Conservation (phyloP, 2,888 invertebrate genomes). For the Tyria jacobaeae region DNA sequence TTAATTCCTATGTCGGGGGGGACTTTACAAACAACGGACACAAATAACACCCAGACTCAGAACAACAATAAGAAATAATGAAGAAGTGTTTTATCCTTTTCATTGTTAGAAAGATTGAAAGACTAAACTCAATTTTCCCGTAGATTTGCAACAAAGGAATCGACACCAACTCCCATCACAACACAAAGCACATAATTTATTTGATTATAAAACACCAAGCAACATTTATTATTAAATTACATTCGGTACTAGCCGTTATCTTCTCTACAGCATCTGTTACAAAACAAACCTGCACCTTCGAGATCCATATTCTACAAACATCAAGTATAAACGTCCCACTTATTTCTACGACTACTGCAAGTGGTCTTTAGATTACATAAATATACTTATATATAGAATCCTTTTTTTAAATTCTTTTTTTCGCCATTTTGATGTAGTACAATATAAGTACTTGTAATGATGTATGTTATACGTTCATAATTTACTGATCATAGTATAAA, state of each 20-base stretch:
- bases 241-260: slow-evolving; percentile 15
- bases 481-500: background rate
- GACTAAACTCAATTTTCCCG: too few relatives aligned
- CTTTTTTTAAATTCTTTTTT: background rate
- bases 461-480: background rate
- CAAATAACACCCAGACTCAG: too few relatives aligned
- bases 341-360: slow-evolving; percentile 6
- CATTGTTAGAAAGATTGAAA: background rate
- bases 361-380: background rate
- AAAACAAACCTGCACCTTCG: slow-evolving; percentile 3
- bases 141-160: background rate
- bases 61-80: too few relatives aligned
- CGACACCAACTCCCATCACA: background rate
- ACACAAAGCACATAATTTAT: background rate
- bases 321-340: background rate
- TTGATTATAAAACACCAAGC: background rate
- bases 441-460: background rate
- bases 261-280: slow-evolving; percentile 7
- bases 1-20: too few relatives aligned
- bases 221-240: slow-evolving; percentile 4
- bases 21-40: too few relatives aligned
- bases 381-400: slow-evolving; percentile 9
- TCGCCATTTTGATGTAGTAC: background rate
- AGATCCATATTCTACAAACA: slow-evolving; percentile 5
- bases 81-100: too few relatives aligned